Evolutionary conservation across 2,797 vertebrate genomes (phyloP), one percentile per base, ranked within the genome.

Genomic region (Urophycis tenuis): DNA sequence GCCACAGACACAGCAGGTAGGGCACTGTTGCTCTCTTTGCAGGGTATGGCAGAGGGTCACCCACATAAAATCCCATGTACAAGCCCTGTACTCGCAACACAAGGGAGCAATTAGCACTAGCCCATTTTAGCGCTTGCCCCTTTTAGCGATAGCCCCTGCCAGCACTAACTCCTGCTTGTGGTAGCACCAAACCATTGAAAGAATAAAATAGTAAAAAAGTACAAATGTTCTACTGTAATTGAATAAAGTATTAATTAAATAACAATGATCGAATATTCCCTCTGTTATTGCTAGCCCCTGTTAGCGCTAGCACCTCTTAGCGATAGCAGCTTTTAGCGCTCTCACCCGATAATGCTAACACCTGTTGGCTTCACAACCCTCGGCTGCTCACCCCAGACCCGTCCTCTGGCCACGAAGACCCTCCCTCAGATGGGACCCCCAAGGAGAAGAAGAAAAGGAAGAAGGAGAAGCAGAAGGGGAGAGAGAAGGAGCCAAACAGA

Each of bases 401-500:
- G 25, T 79, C 81, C 76, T 76, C 71, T 39, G 83, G 81, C 77
- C 81, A 70, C 32, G 39, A 82, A 0, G 84, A 85, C 0, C 84
- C 88, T 34, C 5, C 78, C 11, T 74, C 74, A 4, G 91, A 91
- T 72, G 92, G 84, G 81, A 81, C 36, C 10, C 9, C 49, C 39
- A 92, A 85, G 82, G 92, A 92, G 71, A 93, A 92, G 83, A 92
- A 82, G 84, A 93, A 92, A 84, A 93, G 92, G 75, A 90, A 92
- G 3, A 91, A 89, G 81, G 88, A 90, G 71, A 82, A 86, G 4
- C 88, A 88, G 71, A 88, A 86, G 0, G 91, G 53, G 53, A 64
- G 53, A 9, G 49, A 53, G 49, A 53, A 85, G 74, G 70, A 8
- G 22, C 88, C 90, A 53, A 87, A 85, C 22, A 90, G 87, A 36